Evolutionary conservation across 2,113 vertebrate species (phyloP).

Genomic region (Oostethus manadensis): DNA sequence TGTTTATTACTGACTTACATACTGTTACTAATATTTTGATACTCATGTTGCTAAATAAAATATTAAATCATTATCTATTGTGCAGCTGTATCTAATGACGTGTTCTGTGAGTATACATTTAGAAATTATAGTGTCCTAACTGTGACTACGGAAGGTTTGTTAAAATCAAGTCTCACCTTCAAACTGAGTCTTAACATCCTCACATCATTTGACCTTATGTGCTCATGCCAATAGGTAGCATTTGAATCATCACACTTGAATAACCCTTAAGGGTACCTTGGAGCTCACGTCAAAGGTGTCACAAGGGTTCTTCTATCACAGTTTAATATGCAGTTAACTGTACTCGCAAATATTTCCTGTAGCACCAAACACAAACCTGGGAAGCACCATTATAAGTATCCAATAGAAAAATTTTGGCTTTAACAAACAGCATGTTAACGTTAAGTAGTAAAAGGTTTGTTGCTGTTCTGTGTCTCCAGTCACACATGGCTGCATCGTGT

Average conservation of each 20-base stretch:
- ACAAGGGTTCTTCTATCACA: not conserved
- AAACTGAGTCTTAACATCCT: too few relatives aligned
- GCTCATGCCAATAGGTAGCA: not conserved
- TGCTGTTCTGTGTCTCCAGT: slow-evolving; percentile 75
- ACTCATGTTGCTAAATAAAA: too few relatives aligned
- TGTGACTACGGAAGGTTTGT: not conserved
- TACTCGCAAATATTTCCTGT: not conserved
- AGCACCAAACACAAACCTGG: not conserved
- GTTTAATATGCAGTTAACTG: not conserved
- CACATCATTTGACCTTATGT: too few relatives aligned
- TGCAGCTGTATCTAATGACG: not conserved
- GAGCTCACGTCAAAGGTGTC: slow-evolving; percentile 16
- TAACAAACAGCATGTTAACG: not conserved
- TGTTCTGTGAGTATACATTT: not conserved
- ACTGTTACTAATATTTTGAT: too few relatives aligned
- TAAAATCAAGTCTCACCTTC: slow-evolving; percentile 1
- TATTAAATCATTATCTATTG: not conserved
- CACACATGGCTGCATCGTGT: slow-evolving; percentile 99
- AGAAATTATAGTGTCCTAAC: too few relatives aligned
- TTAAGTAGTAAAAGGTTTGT: not conserved
- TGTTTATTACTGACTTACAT: not conserved
- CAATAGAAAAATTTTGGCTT: too few relatives aligned
- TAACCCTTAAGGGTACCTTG: not conserved
- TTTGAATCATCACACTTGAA: slow-evolving; percentile 19
- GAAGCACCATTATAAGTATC: too few relatives aligned